A percentile compares a stretch with the other conserved stretches of the same genome.
phyloP scores from a whole-genome alignment of 2,113 vertebrate species.

The Smithornis capensis region DNA sequence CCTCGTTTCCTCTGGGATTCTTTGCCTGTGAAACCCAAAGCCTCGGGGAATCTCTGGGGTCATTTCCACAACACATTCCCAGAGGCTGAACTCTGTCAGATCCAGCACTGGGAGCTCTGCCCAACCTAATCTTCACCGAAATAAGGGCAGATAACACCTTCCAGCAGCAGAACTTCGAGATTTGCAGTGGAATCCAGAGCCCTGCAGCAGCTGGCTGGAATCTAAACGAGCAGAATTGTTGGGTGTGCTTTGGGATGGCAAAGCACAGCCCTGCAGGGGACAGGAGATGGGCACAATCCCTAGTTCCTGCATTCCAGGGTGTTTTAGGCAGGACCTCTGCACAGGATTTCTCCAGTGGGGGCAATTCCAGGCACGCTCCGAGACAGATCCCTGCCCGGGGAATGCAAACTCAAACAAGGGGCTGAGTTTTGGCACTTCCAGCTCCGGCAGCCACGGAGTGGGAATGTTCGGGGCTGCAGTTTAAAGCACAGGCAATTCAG shows the following conservation, averaged over 20 bases:
- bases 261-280: background rate
- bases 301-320: slow-evolving; percentile 10
- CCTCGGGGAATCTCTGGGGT: background rate
- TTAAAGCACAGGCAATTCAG: no score
- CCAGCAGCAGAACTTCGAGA: background rate
- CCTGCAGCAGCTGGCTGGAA: background rate
- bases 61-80: background rate
- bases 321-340: background rate
- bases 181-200: background rate
- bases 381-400: background rate
- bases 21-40: background rate
- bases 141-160: no score
- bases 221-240: fast-evolving
- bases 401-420: background rate
- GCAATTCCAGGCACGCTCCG: slow-evolving; percentile 32
- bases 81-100: background rate
- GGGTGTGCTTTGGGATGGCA: background rate
- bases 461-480: background rate
- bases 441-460: background rate
- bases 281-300: background rate
- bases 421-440: background rate
- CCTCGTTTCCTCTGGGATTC: background rate
- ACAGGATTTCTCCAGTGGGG: background rate
- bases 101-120: background rate
- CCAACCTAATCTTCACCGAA: background rate